Conservation (phyloP, 1,140 invertebrate species). For the Harpegnathos saltator region DNA sequence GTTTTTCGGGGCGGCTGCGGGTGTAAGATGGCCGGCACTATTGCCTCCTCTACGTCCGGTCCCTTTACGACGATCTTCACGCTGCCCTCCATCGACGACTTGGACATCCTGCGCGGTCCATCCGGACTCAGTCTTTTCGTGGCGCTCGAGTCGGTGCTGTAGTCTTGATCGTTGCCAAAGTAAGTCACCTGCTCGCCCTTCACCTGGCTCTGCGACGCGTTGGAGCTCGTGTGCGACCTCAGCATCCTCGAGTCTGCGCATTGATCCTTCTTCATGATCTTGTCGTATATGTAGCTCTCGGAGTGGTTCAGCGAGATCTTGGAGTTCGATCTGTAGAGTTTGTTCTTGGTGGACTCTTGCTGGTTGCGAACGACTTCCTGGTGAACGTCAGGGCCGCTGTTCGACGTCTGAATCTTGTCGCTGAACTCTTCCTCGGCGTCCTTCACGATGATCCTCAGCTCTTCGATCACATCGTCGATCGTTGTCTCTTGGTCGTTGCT, state of each 20-base stretch:
- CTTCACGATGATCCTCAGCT: conserved; percentile 93
- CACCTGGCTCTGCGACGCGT: conserved; percentile 28
- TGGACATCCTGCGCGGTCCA: conserved; percentile 57
- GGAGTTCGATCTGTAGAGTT: conserved; percentile 47
- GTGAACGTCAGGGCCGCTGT: not conserved
- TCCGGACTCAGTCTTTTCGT: conserved; percentile 16
- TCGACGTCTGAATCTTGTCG: conserved; percentile 74
- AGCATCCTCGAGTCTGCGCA: conserved; percentile 31
- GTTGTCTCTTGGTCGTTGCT: conserved; percentile 93
- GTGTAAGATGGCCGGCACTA: conserved; percentile 88
- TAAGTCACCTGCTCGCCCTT: conserved; percentile 73
- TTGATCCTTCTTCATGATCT: conserved; percentile 56
- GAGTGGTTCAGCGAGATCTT: conserved; percentile 63
- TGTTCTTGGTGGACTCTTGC: conserved; percentile 24
- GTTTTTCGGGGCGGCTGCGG: conserved; percentile 88
- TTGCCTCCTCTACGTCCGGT: conserved; percentile 87
- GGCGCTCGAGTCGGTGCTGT: conserved; percentile 43
- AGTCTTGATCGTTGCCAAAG: conserved; percentile 70
- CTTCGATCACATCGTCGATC: conserved; percentile 95
- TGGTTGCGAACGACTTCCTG: conserved; percentile 28
- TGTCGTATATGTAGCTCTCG: conserved; percentile 54
- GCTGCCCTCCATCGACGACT: conserved; percentile 81
- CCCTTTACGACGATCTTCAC: conserved; percentile 83
- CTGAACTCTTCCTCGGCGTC: conserved; percentile 91
- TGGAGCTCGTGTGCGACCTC: conserved; percentile 38